These are phyloP conservation scores for Halictus quadricinctus DNA, from an alignment of 2,888 invertebrate genomes.

Conservation along the genomic window DNA sequence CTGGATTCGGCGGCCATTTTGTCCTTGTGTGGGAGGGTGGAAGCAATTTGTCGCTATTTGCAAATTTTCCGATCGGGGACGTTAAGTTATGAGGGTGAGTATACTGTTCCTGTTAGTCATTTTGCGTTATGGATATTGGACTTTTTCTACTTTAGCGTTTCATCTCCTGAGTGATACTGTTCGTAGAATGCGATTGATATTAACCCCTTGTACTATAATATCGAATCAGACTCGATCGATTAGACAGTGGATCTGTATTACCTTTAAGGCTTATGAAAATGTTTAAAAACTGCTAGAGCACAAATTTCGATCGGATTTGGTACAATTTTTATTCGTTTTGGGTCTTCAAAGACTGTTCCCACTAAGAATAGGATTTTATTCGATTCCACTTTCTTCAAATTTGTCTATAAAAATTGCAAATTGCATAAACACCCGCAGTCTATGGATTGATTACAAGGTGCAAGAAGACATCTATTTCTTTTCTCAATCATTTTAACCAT, in stretches of 20 bases:
- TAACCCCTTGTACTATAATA: background rate
- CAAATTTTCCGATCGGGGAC: background rate
- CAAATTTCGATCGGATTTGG: no score
- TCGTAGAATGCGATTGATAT: background rate
- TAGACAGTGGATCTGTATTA: background rate
- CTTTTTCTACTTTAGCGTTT: background rate
- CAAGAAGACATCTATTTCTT: no score
- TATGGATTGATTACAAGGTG: no score
- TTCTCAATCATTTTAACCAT: no score
- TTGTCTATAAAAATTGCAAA: no score
- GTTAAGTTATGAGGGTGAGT: background rate
- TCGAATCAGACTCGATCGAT: no score
- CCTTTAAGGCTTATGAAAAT: background rate
- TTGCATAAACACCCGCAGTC: no score
- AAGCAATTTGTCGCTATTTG: constrained; percentile 15
- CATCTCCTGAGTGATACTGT: background rate
- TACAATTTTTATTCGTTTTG: background rate
- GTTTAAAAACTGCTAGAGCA: background rate
- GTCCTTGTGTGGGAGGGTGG: background rate
- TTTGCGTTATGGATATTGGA: background rate
- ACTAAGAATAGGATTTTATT: no score
- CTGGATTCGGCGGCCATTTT: background rate
- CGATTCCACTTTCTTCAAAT: no score
- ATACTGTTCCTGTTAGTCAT: background rate
- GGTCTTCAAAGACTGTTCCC: background rate